These are phyloP conservation scores for Sylvicapra grimmia DNA, from an alignment of 2,113 vertebrate species.

Conservation along the genomic window DNA sequence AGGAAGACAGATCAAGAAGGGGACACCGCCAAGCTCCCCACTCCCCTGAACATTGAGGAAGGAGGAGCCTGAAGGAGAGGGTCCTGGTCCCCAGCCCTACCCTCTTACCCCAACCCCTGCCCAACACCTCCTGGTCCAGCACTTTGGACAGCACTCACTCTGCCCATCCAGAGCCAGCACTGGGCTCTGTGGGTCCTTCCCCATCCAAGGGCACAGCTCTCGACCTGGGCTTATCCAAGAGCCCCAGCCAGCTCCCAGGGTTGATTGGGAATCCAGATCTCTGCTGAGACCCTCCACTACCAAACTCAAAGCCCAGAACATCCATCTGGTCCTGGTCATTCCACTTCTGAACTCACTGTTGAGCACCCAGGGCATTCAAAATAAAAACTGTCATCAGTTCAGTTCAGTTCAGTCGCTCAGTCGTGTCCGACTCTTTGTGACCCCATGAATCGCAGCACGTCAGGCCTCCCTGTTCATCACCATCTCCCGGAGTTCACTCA, in stretches of 20 bases:
- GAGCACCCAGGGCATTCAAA: neutral
- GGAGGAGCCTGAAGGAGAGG: neutral
- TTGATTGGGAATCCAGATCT: neutral
- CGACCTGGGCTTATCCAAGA: too few relatives aligned
- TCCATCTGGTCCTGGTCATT: neutral
- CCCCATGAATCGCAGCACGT: too few relatives aligned
- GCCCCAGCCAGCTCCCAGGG: neutral
- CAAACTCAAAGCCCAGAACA: neutral
- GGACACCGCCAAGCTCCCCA: neutral
- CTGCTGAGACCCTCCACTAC: neutral
- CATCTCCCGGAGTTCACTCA: too few relatives aligned
- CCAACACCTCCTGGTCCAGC: neutral
- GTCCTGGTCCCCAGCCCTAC: neutral
- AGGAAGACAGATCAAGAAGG: neutral
- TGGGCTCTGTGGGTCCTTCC: neutral
- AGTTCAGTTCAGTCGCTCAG: too few relatives aligned
- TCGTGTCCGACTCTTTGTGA: too few relatives aligned
- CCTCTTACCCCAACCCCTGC: fast-evolving
- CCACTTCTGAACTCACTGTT: neutral
- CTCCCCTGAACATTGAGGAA: neutral
- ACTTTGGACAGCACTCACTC: neutral
- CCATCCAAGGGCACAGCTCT: neutral
- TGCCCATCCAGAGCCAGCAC: neutral
- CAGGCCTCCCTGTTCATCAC: too few relatives aligned
- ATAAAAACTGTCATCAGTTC: neutral